Base-by-base conservation (phyloP, 2,888 invertebrate species). In the Apocheima hispidaria region DNA sequence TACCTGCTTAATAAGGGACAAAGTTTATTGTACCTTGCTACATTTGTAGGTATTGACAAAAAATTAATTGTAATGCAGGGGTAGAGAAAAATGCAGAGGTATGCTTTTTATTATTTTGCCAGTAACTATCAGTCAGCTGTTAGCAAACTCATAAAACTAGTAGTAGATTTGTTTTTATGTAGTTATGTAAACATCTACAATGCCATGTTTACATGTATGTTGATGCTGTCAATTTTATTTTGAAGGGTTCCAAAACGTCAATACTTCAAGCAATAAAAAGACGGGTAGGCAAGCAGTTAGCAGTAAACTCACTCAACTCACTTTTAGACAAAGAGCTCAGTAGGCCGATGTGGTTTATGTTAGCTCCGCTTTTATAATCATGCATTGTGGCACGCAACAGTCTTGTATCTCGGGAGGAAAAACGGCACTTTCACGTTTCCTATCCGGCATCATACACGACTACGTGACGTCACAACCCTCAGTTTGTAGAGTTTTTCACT, bases 381-480 rank as follows among this genome's bases (percentile, higher is more conserved):
- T 91, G 90, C 91, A 92, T 92, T 83, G 82, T 90, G 80, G 82
- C 84, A 86, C 83, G 79, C 81, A 83, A 84, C 83, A 81, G 80
- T 86, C 83, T 86, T 77, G 81, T 78, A 76, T 82, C 82, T 84
- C 81, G 79, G 83, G 83, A 84, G 78, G 82, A 83, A 86, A 85
- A 79, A 84, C 81, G 78, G 81, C 88, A 90, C 90, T 89, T 90
- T 89, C 89, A 85, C 87, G 83, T 82, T 86, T 88, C 84, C 84
- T 87, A 87, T 90, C 84, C 90, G 88, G 90, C 92, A 92, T 91
- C 81, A 86, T 90, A 86, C 83, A 86, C 85, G 78, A 78, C 78
- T 79, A 81, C 72, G 84, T 86, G 87, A 90, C 88, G 91, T 91
- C 91, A 91, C 89, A 86, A 82, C 87, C 82, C 82, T 87, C 83